Conservation (phyloP, 2,113 vertebrate species). For the Myotis yumanensis region DNA sequence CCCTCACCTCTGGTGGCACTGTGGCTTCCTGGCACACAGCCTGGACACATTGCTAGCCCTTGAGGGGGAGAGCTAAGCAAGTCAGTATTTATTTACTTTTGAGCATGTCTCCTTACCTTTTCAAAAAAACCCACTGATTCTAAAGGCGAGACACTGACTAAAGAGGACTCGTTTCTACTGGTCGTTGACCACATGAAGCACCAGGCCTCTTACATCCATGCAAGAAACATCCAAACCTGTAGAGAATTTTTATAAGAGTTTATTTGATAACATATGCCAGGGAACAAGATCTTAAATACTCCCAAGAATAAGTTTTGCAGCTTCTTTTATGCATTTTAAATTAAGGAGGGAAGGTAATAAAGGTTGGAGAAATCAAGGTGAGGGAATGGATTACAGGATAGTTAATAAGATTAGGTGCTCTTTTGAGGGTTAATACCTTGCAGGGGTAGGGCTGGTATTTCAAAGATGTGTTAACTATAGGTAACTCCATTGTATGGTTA, state of each 20-base stretch:
- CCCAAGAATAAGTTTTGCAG: not conserved
- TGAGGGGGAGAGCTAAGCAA: not conserved
- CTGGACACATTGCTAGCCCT: not conserved
- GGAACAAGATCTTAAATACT: not conserved
- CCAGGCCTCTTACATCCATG: not conserved
- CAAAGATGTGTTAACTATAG: not conserved
- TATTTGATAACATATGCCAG: not conserved
- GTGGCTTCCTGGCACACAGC: not conserved
- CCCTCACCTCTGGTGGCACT: not conserved
- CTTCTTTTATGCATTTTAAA: not conserved
- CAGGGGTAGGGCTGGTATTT: not conserved
- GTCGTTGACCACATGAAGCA: not conserved
- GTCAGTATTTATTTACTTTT: not conserved
- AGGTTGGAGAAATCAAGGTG: not conserved
- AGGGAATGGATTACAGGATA: not conserved
- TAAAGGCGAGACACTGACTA: not conserved
- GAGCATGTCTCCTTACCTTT: not conserved
- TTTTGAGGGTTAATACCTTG: not conserved
- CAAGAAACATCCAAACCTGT: not conserved
- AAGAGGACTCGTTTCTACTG: not conserved
- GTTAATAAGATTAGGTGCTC: not conserved
- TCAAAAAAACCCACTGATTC: slow-evolving; percentile 11
- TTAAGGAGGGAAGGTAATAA: not conserved
- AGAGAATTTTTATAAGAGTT: not conserved
- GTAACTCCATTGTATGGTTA: slow-evolving; percentile 81